A percentile compares a stretch with the other conserved stretches of the same genome.
These are phyloP conservation scores for Nephila pilipes DNA, from an alignment of 1,140 invertebrate genomes.

Conservation along the genomic window DNA sequence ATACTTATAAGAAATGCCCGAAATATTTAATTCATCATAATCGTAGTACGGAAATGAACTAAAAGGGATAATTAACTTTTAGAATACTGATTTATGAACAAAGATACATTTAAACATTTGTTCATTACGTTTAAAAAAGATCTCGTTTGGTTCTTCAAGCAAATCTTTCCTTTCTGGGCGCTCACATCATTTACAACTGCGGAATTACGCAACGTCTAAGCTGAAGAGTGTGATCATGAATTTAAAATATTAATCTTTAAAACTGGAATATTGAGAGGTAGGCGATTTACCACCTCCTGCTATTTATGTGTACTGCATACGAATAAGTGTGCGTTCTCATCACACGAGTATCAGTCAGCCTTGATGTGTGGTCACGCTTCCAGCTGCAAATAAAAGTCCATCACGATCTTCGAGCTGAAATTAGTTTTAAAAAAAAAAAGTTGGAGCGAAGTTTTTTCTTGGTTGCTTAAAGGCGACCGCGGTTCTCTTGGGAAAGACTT, in stretches of 20 bases:
- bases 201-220: neutral
- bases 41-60: no score
- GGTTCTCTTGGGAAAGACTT: no score
- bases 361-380: neutral
- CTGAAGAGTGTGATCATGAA: neutral
- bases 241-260: neutral
- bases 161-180: no score
- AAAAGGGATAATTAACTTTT: no score
- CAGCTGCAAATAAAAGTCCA: neutral
- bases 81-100: no score
- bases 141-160: no score
- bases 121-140: no score
- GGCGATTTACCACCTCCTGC: neutral
- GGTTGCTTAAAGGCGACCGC: neutral
- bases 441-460: neutral
- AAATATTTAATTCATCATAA: no score
- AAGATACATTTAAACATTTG: no score
- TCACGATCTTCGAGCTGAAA: neutral
- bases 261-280: slow-evolving; percentile 1
- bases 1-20: no score
- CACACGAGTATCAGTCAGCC: neutral
- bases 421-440: neutral
- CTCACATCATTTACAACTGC: neutral
- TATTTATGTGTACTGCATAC: neutral
- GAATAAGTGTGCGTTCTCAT: neutral